phyloP scores from a whole-genome alignment of 2,888 invertebrate genomes.

The Elegia similella region DNA sequence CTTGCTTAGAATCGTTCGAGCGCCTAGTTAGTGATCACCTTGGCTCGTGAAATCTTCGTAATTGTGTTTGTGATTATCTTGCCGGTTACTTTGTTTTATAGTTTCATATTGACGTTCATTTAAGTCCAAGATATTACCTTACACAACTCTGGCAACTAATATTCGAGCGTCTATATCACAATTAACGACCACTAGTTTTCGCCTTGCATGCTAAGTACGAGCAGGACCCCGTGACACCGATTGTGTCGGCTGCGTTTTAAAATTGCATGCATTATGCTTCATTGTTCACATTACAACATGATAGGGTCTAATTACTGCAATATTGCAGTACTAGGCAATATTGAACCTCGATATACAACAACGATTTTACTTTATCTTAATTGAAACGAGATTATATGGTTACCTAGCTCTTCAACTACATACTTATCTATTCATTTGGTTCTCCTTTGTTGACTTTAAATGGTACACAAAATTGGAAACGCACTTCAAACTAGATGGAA shows the following conservation, averaged over 20 bases:
- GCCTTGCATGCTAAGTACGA: conserved; percentile 20
- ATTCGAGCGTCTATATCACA: conserved; percentile 38
- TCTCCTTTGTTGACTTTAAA: too few species aligned
- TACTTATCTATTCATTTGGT: too few species aligned
- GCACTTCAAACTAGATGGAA: too few species aligned
- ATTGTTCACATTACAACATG: conserved; percentile 70
- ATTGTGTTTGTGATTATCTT: conserved; percentile 13
- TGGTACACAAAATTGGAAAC: too few species aligned
- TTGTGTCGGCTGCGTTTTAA: conserved; percentile 55
- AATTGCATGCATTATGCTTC: conserved; percentile 59
- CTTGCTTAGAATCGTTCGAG: not conserved
- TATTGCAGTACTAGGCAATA: conserved; percentile 28
- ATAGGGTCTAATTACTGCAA: conserved; percentile 70
- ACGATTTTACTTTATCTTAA: not conserved
- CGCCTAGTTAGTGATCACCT: conserved; percentile 24
- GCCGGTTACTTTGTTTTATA: conserved; percentile 6
- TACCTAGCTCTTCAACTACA: too few species aligned
- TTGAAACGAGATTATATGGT: not conserved
- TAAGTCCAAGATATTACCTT: conserved; percentile 19
- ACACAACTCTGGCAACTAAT: conserved; percentile 27
- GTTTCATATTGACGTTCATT: conserved; percentile 8
- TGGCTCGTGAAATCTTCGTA: conserved; percentile 26
- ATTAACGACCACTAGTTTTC: conserved; percentile 30
- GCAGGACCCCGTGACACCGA: conserved; percentile 50
- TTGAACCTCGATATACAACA: not conserved